Base-by-base conservation (phyloP, 2,888 invertebrate genomes). In the Limnephilus auricula region DNA sequence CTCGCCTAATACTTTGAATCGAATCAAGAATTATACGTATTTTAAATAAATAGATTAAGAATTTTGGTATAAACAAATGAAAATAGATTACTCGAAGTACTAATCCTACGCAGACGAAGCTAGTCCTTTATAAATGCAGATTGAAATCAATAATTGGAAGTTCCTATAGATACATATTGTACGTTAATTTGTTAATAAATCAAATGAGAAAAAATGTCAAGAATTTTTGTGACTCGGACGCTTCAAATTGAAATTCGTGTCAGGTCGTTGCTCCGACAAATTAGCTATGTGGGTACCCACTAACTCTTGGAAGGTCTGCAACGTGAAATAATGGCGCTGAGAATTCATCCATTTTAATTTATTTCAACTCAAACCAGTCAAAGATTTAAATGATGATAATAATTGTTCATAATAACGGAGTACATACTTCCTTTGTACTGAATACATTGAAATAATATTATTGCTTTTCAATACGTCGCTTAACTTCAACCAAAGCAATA, bases 221-320 rank as follows among this genome's bases (percentile, higher is more conserved):
- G 80, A 80, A 80, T 80, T 13, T 13, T 80, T 32, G 32, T 32
- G 32, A 18, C 0, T 10, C 80, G 18, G 32, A 80, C 80, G 80
- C 80, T 9, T 65, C 25, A 65, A 65, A 65, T 65, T 65, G 65
- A 31, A 80, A 80, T 32, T 80, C 80, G 80, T 80, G 80, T 31
- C 80, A 80, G 80, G 80, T 80, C 80, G 32, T 80, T 80, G 80
- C 80, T 80, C 80, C 80, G 80, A 5, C 30, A 31, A 80, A 80
- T 80, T 32, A 80, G 32, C 15, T 80, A 31, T 31, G 80, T 80
- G 80, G 32, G 80, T 80, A 18, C 65, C 65, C 1, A 18, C 65
- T 45, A n/a, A n/a, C 1, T 25, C 65, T 65, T 9, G 65, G 25
- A 65, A 65, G 25, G 65, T 25, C 65, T 65, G 65, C 65, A 65